Conservation (phyloP, 2,888 invertebrate genomes). For the Trissolcus japonicus region DNA sequence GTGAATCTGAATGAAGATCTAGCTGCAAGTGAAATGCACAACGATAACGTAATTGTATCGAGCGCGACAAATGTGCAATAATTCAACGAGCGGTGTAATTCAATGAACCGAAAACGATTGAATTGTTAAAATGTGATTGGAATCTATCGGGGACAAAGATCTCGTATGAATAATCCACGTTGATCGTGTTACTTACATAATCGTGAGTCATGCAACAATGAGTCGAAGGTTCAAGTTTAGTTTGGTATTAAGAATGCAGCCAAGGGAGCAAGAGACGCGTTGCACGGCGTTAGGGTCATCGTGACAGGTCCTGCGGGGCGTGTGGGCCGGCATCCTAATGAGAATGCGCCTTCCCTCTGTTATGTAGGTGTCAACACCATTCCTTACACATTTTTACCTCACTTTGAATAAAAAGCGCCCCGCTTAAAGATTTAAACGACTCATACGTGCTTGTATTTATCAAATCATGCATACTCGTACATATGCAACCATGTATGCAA, state of each 20-base stretch:
- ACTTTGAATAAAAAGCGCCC: background rate
- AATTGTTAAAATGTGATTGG: conserved; percentile 55
- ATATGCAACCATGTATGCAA: background rate
- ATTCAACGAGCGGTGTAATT: conserved; percentile 46
- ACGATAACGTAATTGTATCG: conserved; percentile 40
- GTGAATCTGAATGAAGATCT: conserved; percentile 3
- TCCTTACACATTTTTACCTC: conserved; percentile 16
- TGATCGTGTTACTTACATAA: conserved; percentile 54
- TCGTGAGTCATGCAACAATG: conserved; percentile 58
- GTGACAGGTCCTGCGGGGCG: conserved; percentile 67
- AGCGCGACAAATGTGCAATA: conserved; percentile 47
- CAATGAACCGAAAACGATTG: conserved; percentile 54
- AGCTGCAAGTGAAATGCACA: conserved; percentile 15
- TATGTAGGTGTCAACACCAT: conserved; percentile 63
- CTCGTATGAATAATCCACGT: conserved; percentile 55
- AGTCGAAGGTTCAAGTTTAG: conserved; percentile 55
- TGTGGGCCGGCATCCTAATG: conserved; percentile 63
- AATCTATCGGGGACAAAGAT: conserved; percentile 54
- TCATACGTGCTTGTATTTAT: no score
- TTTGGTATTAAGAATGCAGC: conserved; percentile 45
- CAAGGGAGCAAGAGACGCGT: conserved; percentile 37
- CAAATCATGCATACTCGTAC: no score
- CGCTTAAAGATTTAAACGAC: no score
- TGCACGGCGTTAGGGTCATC: conserved; percentile 49
- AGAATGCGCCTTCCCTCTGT: conserved; percentile 54